phyloP scores from a whole-genome alignment of 2,113 vertebrate genomes.

The Neoarius graeffei region DNA sequence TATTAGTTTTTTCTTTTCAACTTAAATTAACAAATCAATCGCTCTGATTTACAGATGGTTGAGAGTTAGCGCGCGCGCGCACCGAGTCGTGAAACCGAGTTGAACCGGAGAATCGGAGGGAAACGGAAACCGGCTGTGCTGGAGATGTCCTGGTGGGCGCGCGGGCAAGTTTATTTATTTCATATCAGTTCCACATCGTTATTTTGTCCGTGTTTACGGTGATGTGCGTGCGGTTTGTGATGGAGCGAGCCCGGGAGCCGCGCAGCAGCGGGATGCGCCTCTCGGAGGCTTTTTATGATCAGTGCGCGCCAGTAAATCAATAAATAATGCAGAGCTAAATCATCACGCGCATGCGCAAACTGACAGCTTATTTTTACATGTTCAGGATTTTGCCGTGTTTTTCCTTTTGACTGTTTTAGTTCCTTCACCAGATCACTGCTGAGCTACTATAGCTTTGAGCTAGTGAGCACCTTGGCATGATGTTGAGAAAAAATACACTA shows the following conservation, averaged over 20 bases:
- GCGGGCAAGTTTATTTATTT: constrained; percentile 65
- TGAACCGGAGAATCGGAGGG: constrained; percentile 1
- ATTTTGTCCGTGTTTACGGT: neutral
- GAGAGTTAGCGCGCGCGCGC: neutral
- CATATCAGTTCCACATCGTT: neutral
- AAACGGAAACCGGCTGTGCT: constrained; percentile 38
- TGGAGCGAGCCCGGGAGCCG: too few relatives aligned
- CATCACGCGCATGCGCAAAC: too few relatives aligned
- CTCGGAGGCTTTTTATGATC: neutral
- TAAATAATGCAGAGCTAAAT: neutral
- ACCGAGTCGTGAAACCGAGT: neutral
- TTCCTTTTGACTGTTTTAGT: neutral
- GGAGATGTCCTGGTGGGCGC: constrained; percentile 76
- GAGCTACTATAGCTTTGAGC: constrained; percentile 18
- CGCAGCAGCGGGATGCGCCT: too few relatives aligned
- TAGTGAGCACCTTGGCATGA: neutral
- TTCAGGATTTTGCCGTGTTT: neutral
- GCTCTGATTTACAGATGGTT: constrained; percentile 3
- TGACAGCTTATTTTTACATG: neutral
- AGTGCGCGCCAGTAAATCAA: constrained; percentile 22
- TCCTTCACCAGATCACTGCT: neutral
- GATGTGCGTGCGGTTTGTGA: neutral
- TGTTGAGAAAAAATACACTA: too few relatives aligned
- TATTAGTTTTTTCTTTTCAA: too few relatives aligned
- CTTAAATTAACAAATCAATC: neutral